Percentiles rank a stretch among this genome's conserved stretches.
phyloP scores from a whole-genome alignment of 2,797 vertebrate species.

The Intellagama lesueurii region DNA sequence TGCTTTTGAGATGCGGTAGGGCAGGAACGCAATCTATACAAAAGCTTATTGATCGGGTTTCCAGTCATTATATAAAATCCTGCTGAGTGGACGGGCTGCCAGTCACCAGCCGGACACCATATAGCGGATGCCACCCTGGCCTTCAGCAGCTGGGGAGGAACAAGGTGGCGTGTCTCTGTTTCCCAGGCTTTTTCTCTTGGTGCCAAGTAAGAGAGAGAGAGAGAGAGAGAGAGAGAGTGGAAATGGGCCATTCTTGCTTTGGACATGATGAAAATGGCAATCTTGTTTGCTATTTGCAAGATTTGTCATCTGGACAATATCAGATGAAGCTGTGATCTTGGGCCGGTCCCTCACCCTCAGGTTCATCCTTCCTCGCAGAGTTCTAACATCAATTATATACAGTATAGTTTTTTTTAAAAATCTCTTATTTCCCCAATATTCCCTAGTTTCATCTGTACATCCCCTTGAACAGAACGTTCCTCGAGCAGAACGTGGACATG shows the following conservation, averaged over 20 bases:
- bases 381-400: neutral
- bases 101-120: neutral
- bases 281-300: too few species aligned
- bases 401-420: too few species aligned
- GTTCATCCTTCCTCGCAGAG: neutral
- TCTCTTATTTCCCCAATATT: neutral
- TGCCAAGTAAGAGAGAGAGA: too few species aligned
- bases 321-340: too few species aligned
- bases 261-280: too few species aligned
- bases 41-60: neutral
- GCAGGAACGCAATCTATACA: conserved; percentile 19
- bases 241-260: too few species aligned
- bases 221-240: too few species aligned
- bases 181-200: too few species aligned
- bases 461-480: neutral
- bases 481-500: too few species aligned
- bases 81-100: neutral
- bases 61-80: conserved; percentile 10
- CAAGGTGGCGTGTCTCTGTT: too few species aligned
- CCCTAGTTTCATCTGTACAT: neutral
- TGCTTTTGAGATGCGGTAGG: neutral
- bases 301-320: too few species aligned
- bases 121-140: neutral
- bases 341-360: too few species aligned
- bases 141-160: neutral